Evolutionary conservation across 2,888 invertebrate genomes (phyloP), one percentile per base, ranked within the genome.

Genomic region (Augiades crinisus): DNA sequence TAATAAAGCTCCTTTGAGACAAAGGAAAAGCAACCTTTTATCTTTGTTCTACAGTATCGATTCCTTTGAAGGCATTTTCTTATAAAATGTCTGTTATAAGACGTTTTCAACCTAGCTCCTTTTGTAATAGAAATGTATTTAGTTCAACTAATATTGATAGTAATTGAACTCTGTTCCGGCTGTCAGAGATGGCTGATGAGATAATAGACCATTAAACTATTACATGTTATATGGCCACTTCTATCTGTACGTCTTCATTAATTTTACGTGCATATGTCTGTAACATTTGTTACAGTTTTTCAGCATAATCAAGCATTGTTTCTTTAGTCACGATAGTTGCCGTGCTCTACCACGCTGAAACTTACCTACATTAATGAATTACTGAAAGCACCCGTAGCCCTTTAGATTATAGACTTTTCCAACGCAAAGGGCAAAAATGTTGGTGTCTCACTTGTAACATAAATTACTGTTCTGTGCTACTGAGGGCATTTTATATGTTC

Each of bases 21-120:
- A 50, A 50, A 50, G 50, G 19, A 50, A 50, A 50, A 50, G 3
- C 27, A 10, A 36, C 27, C 43, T 5, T 50, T 50, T 27, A 1
- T 14, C 14, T 34, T 50, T 43, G 43, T 21, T 6, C 14, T 27
- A 43, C 13, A 27, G 7, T 30, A 24, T 49, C n/a, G 16, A 12
- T 49, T 41, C 17, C 8, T 24, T 33, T 33, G 17, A 24, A 4
- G 12, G 17, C 3, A 13, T 5, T 27, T 41, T 2, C 16, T 38
- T 22, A 7, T 27, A 33, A 40, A 22, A 16, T 49, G 41, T 19
- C 5, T 33, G 2, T 12, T 17, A 8, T 34, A 33, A 27, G 24
- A 6, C 7, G 33, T 33, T 41, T 12, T 49, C 17, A 24, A 33
- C 41, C 17, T 17, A 34, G 34, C 17, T 3, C 0, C 10, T 2